Conservation (phyloP, 2,113 vertebrate species). For the Vombatus ursinus region DNA sequence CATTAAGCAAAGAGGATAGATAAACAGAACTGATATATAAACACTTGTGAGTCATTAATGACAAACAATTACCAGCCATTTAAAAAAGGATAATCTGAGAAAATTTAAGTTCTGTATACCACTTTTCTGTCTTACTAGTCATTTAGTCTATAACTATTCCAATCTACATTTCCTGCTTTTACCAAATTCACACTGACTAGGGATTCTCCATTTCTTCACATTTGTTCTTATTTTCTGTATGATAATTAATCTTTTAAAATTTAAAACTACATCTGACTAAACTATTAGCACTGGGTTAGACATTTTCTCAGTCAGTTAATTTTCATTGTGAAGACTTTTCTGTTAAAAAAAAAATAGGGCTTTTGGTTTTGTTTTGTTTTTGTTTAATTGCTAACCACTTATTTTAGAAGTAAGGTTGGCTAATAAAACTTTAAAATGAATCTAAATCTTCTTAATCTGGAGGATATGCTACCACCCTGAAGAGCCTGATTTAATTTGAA, state of each 20-base stretch:
- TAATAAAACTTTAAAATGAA: background rate
- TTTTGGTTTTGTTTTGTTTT: background rate
- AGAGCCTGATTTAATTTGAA: background rate
- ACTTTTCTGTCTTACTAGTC: background rate
- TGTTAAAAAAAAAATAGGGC: background rate
- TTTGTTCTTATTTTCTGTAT: background rate
- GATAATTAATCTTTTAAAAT: background rate
- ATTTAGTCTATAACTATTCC: background rate
- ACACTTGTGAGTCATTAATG: constrained; percentile 24
- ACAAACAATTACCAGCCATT: background rate
- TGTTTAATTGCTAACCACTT: background rate
- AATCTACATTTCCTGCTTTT: background rate
- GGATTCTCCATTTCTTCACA: background rate
- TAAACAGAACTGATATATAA: background rate
- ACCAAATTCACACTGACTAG: background rate
- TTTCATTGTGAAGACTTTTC: background rate
- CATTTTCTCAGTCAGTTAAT: background rate
- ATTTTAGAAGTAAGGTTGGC: background rate
- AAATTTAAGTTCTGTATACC: background rate
- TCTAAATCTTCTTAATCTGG: background rate
- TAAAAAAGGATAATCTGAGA: background rate
- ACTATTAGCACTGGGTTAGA: background rate
- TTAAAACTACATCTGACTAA: background rate
- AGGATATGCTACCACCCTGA: background rate
- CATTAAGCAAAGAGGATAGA: background rate